phyloP scores from a whole-genome alignment of 2,888 invertebrate genomes.

The Chironomus tentans region DNA sequence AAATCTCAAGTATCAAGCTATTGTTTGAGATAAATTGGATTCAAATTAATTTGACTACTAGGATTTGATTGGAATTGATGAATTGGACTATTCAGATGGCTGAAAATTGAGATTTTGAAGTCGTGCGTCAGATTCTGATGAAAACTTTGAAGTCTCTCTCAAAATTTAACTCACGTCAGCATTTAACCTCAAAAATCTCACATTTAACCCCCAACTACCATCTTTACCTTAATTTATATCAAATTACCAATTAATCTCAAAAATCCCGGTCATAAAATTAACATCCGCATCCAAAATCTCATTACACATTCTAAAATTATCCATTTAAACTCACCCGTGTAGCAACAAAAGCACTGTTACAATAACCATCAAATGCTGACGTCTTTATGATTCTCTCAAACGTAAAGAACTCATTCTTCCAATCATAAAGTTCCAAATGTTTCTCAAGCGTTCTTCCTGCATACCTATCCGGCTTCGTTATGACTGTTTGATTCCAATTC shows the following conservation, averaged over 20 bases:
- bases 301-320: not conserved
- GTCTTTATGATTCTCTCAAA: conserved; percentile 43
- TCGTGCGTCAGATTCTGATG: no score
- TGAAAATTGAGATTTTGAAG: no score
- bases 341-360: conserved; percentile 3
- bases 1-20: no score
- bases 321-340: not conserved
- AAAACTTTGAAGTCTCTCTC: no score
- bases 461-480: conserved; percentile 54
- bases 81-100: no score
- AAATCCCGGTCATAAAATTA: not conserved
- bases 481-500: conserved; percentile 36
- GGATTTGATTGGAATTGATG: not conserved
- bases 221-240: no score
- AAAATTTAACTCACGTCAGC: no score
- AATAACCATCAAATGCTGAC: conserved; percentile 6
- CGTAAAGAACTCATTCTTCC: conserved; percentile 58
- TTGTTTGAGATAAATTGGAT: not conserved
- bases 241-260: no score
- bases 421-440: conserved; percentile 57
- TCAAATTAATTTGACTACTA: not conserved
- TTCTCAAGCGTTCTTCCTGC: conserved; percentile 60
- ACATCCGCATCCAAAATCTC: not conserved
- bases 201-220: no score
- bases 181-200: no score